Conservation (phyloP, 1,140 invertebrate genomes). For the Ceratoteleas bidentatus region DNA sequence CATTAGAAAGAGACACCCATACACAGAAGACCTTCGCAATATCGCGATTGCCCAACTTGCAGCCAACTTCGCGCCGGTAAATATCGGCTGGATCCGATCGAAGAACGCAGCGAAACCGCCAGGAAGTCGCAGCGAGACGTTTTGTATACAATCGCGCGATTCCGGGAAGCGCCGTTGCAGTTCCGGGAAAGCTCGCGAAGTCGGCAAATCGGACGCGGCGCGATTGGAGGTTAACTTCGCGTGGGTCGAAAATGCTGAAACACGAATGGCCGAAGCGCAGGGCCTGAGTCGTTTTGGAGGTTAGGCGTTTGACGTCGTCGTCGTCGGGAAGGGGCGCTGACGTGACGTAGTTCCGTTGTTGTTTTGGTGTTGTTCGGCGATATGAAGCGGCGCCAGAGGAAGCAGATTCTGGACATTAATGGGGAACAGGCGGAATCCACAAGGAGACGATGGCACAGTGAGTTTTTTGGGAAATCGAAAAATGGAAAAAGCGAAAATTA, state of each 20-base stretch:
- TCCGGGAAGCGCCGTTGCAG: too few relatives aligned
- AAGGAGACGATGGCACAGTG: conserved; percentile 71
- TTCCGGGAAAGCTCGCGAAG: not conserved
- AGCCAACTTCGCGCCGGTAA: not conserved
- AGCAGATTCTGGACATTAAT: conserved; percentile 74
- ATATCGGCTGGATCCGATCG: not conserved
- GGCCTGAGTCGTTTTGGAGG: not conserved
- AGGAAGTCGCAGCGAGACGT: not conserved
- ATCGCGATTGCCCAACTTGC: too few relatives aligned
- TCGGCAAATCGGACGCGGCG: not conserved
- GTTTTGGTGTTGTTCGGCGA: conserved; percentile 9
- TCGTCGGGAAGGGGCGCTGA: not conserved
- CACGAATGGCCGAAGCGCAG: not conserved
- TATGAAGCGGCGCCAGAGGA: conserved; percentile 76
- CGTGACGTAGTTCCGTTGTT: not conserved
- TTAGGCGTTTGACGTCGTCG: not conserved
- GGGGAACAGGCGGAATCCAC: conserved; percentile 70
- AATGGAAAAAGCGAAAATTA: too few relatives aligned
- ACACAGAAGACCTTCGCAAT: too few relatives aligned
- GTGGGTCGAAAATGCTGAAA: too few relatives aligned
- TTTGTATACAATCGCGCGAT: not conserved
- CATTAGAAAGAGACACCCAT: too few relatives aligned
- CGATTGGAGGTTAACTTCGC: not conserved
- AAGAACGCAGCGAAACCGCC: not conserved
- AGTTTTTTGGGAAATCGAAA: conserved; percentile 24